A percentile compares a stretch with the other conserved stretches of the same genome.
phyloP scores from a whole-genome alignment of 2,797 vertebrate species.

The Sternarchorhynchus goeldii region DNA sequence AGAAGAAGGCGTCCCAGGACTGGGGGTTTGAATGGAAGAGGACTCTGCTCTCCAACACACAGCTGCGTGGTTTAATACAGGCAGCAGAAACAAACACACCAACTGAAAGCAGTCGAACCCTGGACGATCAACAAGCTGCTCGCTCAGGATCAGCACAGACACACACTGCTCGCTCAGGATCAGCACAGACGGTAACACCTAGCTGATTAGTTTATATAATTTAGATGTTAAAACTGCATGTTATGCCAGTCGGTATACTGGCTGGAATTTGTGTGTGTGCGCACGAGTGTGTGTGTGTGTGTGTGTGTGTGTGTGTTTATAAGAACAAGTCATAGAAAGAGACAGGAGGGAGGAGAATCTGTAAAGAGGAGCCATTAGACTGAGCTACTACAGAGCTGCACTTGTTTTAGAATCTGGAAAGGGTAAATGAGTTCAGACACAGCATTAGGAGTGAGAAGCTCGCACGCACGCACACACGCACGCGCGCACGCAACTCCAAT shows the following conservation, averaged over 20 bases:
- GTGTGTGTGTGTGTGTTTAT: neutral
- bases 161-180: no score
- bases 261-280: slow-evolving; percentile 1
- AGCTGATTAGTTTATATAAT: no score
- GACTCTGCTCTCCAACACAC: no score
- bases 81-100: no score
- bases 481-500: slow-evolving; percentile 7
- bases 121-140: no score
- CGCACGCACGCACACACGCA: neutral
- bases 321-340: neutral
- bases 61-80: no score
- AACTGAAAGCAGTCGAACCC: no score
- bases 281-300: neutral
- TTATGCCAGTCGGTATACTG: neutral
- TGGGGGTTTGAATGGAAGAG: no score
- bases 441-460: neutral
- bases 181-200: no score
- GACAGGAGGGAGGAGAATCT: neutral
- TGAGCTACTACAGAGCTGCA: neutral
- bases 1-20: no score
- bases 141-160: neutral
- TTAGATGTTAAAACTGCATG: neutral
- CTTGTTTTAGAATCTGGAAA: slow-evolving; percentile 34
- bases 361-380: no score
- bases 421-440: slow-evolving; percentile 17